phyloP scores from a whole-genome alignment of 2,113 vertebrate genomes.

The Ctenomys sociabilis region DNA sequence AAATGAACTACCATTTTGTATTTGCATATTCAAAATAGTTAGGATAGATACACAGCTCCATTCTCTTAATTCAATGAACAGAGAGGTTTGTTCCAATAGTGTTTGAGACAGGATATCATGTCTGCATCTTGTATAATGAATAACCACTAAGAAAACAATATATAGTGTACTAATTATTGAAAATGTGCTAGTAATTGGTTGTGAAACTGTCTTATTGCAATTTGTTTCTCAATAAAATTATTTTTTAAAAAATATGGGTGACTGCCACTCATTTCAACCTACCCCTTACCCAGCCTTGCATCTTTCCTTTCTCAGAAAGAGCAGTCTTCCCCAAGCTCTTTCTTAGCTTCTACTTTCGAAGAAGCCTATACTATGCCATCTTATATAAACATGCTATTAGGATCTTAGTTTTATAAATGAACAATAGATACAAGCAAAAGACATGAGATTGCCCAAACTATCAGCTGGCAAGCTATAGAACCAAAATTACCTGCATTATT shows the following conservation, averaged over 20 bases:
- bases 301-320: background rate
- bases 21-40: too few relatives aligned
- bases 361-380: background rate
- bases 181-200: too few relatives aligned
- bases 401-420: background rate
- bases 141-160: too few relatives aligned
- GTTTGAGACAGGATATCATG: too few relatives aligned
- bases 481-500: background rate
- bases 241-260: background rate
- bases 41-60: too few relatives aligned
- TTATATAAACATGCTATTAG: background rate
- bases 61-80: too few relatives aligned
- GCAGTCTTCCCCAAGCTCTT: background rate
- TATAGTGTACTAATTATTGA: too few relatives aligned
- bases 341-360: background rate
- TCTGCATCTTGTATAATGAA: too few relatives aligned
- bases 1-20: too few relatives aligned
- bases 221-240: too few relatives aligned
- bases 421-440: background rate
- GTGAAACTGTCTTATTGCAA: too few relatives aligned
- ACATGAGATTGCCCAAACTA: background rate
- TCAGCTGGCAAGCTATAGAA: background rate
- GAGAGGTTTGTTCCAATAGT: too few relatives aligned
- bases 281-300: background rate
- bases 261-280: background rate